Percentiles rank a stretch among this genome's conserved stretches.
Evolutionary conservation across 2,113 vertebrate species (phyloP).

Genomic region (Scolopax mira): DNA sequence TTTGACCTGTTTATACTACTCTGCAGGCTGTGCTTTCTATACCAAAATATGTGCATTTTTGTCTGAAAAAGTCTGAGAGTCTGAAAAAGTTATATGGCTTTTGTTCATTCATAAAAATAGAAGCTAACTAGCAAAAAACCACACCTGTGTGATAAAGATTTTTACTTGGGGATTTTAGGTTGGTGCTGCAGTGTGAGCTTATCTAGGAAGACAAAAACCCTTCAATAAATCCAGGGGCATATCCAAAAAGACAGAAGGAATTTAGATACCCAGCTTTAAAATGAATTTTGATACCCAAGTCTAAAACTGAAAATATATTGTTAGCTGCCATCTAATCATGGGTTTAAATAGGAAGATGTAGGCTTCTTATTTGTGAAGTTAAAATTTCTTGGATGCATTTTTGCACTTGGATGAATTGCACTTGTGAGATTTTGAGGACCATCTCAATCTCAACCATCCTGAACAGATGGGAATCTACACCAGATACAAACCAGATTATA

Average conservation of each 20-base stretch:
- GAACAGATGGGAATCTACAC: neutral
- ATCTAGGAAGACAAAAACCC: neutral
- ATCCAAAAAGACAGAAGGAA: neutral
- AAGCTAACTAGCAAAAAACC: neutral
- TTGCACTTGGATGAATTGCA: too few species aligned
- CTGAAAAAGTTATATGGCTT: neutral
- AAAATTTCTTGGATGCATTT: neutral
- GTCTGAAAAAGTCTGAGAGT: too few species aligned
- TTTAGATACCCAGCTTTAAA: neutral
- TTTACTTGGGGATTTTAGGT: constrained; percentile 2
- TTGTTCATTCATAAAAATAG: neutral
- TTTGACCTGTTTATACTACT: neutral
- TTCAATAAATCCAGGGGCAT: neutral
- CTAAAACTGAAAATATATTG: neutral
- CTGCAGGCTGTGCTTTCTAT: neutral
- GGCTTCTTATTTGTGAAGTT: neutral
- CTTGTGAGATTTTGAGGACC: neutral
- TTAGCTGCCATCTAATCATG: neutral
- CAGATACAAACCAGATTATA: neutral
- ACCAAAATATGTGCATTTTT: neutral
- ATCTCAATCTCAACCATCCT: neutral
- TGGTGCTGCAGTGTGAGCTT: neutral
- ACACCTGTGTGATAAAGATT: neutral
- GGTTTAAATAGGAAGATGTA: neutral
- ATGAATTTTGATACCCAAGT: neutral